Percentiles rank a stretch among this genome's conserved stretches.
Evolutionary conservation across 2,888 invertebrate species (phyloP).

Genomic region (Ormyrus rosae): DNA sequence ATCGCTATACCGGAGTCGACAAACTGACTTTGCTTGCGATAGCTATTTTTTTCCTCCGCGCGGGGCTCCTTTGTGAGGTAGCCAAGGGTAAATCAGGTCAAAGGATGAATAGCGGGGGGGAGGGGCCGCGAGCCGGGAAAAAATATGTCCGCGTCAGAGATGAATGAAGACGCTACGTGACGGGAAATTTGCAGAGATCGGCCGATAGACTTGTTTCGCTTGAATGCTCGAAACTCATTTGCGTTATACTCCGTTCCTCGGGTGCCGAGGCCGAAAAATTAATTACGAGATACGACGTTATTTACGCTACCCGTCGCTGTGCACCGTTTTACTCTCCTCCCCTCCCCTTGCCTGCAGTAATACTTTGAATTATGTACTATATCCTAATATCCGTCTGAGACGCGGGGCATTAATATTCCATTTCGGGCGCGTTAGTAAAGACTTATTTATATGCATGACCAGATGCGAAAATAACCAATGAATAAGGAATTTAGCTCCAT

Average conservation of each 20-base stretch:
- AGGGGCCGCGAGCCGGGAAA: slow-evolving; percentile 4
- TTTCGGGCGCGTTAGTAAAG: not conserved
- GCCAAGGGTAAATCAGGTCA: slow-evolving; percentile 37
- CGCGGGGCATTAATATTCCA: not conserved
- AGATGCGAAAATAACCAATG: no score
- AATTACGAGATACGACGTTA: no score
- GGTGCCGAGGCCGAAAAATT: no score
- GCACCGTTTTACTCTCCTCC: no score
- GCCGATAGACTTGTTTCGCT: not conserved
- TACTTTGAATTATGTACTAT: no score
- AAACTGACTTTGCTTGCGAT: not conserved
- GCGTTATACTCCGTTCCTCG: no score
- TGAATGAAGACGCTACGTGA: slow-evolving; percentile 32
- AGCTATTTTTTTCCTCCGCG: not conserved
- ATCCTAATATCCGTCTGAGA: not conserved
- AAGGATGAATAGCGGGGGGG: slow-evolving; percentile 35
- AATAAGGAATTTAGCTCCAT: no score
- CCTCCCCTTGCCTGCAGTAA: no score
- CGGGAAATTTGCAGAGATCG: not conserved
- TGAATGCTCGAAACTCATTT: no score
- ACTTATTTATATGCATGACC: no score
- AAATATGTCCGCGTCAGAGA: slow-evolving; percentile 24
- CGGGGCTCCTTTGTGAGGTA: slow-evolving; percentile 21
- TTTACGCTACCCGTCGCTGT: no score
- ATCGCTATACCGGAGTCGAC: slow-evolving; percentile 20